These are phyloP conservation scores for Sebastiscus tertius DNA, from an alignment of 2,797 vertebrate genomes.

Conservation along the genomic window DNA sequence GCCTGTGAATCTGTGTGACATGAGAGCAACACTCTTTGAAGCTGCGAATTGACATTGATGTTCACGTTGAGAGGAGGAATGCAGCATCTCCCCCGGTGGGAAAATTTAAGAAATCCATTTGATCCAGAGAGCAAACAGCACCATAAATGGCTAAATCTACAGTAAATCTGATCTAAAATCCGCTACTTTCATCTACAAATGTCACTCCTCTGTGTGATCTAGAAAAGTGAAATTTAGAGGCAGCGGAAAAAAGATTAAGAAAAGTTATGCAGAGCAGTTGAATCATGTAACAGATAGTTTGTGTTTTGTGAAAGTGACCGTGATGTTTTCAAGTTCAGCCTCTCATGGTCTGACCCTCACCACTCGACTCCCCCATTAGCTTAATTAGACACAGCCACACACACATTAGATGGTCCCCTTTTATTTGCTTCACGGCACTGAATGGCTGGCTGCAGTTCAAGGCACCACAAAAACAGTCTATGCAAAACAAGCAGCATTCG, in stretches of 20 bases:
- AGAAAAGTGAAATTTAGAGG: neutral
- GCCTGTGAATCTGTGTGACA: neutral
- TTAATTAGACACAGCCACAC: constrained; percentile 80
- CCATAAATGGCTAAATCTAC: constrained; percentile 41
- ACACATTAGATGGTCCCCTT: constrained; percentile 66
- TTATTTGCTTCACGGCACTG: constrained; percentile 54
- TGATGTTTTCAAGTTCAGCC: constrained; percentile 61
- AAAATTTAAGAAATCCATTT: constrained; percentile 42
- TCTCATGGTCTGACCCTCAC: constrained; percentile 61
- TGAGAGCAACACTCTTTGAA: constrained; percentile 29
- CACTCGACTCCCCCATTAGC: constrained; percentile 64
- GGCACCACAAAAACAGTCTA: constrained; percentile 50
- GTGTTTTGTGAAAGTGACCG: constrained; percentile 39
- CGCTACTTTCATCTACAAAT: constrained; percentile 36
- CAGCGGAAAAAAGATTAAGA: neutral
- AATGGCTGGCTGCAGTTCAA: constrained; percentile 77
- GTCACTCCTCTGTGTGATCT: constrained; percentile 11
- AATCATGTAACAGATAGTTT: constrained; percentile 18
- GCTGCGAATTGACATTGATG: constrained; percentile 38
- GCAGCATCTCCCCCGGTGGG: constrained; percentile 41
- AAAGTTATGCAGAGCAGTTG: neutral
- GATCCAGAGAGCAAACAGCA: constrained; percentile 42
- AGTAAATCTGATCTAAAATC: constrained; percentile 30
- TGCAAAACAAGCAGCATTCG: constrained; percentile 70
- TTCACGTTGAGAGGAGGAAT: constrained; percentile 43